phyloP scores from a whole-genome alignment of 92 coral and sea anemone genomes.

The Paramuricea clavata region DNA sequence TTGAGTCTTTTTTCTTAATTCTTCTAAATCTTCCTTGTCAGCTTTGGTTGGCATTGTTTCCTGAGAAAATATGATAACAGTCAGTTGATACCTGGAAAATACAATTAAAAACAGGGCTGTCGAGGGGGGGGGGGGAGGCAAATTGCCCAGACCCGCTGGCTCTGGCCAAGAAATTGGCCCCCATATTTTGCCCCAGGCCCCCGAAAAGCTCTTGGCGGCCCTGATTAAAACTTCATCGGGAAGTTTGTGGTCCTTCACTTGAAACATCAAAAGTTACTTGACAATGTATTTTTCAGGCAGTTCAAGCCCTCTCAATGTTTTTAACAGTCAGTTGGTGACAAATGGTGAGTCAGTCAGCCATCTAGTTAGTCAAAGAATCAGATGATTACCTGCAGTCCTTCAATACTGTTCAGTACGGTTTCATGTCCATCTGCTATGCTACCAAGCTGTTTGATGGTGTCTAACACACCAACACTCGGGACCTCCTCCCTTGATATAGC shows the following conservation, averaged over 20 bases:
- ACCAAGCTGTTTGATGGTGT: conserved; percentile 92
- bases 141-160: too few species aligned
- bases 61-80: conserved; percentile 38
- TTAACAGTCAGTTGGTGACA: neutral
- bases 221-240: too few species aligned
- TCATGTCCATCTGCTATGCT: conserved; percentile 86
- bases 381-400: conserved; percentile 77
- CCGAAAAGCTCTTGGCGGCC: too few species aligned
- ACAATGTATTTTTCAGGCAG: too few species aligned
- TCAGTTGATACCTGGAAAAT: neutral
- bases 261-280: too few species aligned
- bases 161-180: too few species aligned
- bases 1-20: conserved; percentile 70
- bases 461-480: conserved; percentile 87
- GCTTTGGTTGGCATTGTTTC: conserved; percentile 98
- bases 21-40: conserved; percentile 87
- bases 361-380: neutral
- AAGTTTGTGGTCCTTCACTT: too few species aligned
- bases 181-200: too few species aligned
- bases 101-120: neutral
- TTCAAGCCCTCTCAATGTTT: too few species aligned
- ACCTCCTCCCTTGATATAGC: conserved; percentile 62
- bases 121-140: too few species aligned
- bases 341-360: neutral
- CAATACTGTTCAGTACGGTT: conserved; percentile 74